Percentiles rank a stretch among this genome's conserved stretches.
Evolutionary conservation across 2,797 vertebrate genomes (phyloP).

Genomic region (Coluber constrictor): DNA sequence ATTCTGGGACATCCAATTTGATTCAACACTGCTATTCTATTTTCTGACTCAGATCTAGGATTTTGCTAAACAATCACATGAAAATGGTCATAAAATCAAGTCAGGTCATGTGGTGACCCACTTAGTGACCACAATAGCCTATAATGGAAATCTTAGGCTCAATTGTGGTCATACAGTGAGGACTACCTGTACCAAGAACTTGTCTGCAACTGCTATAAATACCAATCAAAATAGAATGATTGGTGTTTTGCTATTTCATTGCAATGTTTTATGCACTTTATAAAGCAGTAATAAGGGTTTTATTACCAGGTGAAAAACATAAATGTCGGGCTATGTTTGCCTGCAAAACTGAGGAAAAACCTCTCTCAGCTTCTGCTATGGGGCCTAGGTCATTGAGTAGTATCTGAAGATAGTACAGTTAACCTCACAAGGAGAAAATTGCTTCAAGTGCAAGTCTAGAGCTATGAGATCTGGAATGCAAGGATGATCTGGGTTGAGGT

Average conservation of each 20-base stretch:
- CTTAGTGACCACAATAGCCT: neutral
- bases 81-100: neutral
- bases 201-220: neutral
- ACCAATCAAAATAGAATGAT: neutral
- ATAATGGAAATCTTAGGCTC: neutral
- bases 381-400: neutral
- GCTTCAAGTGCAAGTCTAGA: too few relatives aligned
- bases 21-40: neutral
- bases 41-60: neutral
- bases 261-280: neutral
- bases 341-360: neutral
- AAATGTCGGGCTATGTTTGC: neutral
- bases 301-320: neutral
- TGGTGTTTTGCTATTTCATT: neutral
- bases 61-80: neutral
- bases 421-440: neutral
- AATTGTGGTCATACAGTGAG: neutral
- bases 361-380: too few relatives aligned
- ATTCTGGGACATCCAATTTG: neutral
- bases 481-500: neutral
- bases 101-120: neutral
- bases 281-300: neutral
- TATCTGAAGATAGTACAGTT: neutral
- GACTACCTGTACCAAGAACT: neutral
- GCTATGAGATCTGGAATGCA: neutral